Evolutionary conservation across 2,113 vertebrate species (phyloP).

Genomic region (Sturnus vulgaris): DNA sequence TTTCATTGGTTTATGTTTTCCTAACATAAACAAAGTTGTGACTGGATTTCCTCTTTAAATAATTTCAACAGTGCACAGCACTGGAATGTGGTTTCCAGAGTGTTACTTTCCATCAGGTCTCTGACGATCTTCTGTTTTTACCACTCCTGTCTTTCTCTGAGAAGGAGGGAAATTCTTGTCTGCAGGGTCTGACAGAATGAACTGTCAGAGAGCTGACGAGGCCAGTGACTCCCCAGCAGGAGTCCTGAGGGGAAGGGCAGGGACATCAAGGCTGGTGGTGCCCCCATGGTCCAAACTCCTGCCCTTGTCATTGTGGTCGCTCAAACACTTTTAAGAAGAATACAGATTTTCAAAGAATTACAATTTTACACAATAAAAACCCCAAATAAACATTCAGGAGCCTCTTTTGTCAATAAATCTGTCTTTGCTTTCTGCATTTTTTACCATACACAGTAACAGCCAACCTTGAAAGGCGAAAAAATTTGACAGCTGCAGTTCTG

Average conservation of each 20-base stretch:
- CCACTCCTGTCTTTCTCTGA: background rate
- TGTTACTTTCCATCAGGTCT: background rate
- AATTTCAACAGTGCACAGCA: background rate
- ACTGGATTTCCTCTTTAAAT: background rate
- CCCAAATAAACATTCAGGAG: background rate
- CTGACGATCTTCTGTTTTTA: background rate
- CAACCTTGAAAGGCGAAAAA: background rate
- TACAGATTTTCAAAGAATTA: background rate
- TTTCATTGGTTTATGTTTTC: background rate
- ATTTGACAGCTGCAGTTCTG: background rate
- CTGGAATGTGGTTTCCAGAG: background rate
- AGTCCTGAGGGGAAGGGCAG: background rate
- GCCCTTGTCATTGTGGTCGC: background rate
- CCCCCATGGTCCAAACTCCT: rapidly evolving
- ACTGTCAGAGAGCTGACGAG: background rate
- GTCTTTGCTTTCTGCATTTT: background rate
- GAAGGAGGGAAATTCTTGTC: background rate
- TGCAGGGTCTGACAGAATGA: background rate
- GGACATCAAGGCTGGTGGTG: background rate
- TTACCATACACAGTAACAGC: background rate
- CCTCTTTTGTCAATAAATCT: background rate
- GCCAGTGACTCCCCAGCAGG: background rate
- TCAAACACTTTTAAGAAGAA: background rate
- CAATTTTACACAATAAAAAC: background rate
- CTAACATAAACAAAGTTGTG: background rate